Evolutionary conservation across 2,888 invertebrate species (phyloP), one percentile per base, ranked within the genome.

Genomic region (Acanthoscelides obtectus): DNA sequence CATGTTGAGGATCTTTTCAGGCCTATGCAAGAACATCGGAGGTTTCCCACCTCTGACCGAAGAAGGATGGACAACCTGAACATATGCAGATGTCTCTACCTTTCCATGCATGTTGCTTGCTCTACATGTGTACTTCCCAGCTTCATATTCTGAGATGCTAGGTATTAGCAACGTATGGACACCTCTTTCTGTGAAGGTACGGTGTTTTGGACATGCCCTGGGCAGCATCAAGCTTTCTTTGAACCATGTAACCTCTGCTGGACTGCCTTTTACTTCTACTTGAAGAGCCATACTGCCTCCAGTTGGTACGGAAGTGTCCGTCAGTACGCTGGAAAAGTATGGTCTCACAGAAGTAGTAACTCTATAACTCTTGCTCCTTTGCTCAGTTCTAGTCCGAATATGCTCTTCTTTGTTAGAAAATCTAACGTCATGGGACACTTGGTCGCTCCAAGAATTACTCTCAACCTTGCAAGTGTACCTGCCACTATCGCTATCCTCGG

Each of bases 221-320:
- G 89, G 87, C 68, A 88, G 86, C 5, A 90, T 90, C 22, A 83
- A 81, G 27, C 84, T 84, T 80, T 91, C 90, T 75, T 91, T 88
- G 69, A 92, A 87, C 95, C 95, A 95, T 76, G 91, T 90, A 0
- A 95, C 92, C 77, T 92, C 92, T 8, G 92, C 91, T 19, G 91
- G 90, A 21, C 87, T 87, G 80, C 92, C 93, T 82, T 90, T 90
- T 63, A 94, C 90, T 84, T 94, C 92, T 0, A 94, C 93, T 83
- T 94, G 94, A 21, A 95, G 88, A 2, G 94, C 94, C 74, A 94
- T 91, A 0, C 94, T 93, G 64, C 94, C 94, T 0, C 94, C 94
- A 72, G 88, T 87, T 2, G 92, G 90, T 0, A 94, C 93, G 71
- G 90, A 89, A 80, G 92, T 90, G 81, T 94, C 93, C 0, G 90